Evolutionary conservation across 2,113 vertebrate species (phyloP), one percentile per base, ranked within the genome.

Genomic region (Thinocorus orbignyianus): DNA sequence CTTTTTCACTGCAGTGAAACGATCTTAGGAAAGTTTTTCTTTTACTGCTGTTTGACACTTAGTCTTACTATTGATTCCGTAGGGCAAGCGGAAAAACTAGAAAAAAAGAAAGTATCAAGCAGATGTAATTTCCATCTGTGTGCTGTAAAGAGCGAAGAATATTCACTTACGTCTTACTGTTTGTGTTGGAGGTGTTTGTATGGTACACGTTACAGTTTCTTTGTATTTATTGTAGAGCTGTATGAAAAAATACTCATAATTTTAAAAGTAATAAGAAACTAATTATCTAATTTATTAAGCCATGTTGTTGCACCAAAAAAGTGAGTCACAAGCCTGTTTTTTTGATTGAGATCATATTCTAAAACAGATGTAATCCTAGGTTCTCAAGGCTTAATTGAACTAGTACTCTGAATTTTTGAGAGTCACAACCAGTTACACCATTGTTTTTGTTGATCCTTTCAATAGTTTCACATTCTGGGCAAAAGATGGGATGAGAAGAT

Each of bases 401-500:
- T 87, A 39, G 7, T n/a, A 13, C 72, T 68, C 24, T 91, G 49
- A 76, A 54, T 73, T 94, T 82, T 58, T 30, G 42, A 77, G 26
- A 73, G 35, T 52, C n/a, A 33, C n/a, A 57, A 35, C 24, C 20
- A 80, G 57, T 68, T 65, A 18, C 17, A 35, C 4, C 17, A 15
- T 37, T 2, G 0, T 49, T 76, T 76, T 89, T 95, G 68, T 96
- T 30, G 92, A 78, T 95, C 92, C 64, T 88, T 88, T 54, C 39
- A 33, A 83, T 70, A 98, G 98, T 96, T 98, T 90, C 96, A 73
- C 57, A 37, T 98, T 83, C 66, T 74, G 71, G 98, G 97, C 51
- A 96, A 89, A 83, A 97, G 96, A 82, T 64, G 93, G 94, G 97
- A 98, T 93, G 98, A 99, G 94, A 97, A 94, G 58, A 86, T 48